phyloP scores from a whole-genome alignment of 1,140 invertebrate species.

The Apis florea region DNA sequence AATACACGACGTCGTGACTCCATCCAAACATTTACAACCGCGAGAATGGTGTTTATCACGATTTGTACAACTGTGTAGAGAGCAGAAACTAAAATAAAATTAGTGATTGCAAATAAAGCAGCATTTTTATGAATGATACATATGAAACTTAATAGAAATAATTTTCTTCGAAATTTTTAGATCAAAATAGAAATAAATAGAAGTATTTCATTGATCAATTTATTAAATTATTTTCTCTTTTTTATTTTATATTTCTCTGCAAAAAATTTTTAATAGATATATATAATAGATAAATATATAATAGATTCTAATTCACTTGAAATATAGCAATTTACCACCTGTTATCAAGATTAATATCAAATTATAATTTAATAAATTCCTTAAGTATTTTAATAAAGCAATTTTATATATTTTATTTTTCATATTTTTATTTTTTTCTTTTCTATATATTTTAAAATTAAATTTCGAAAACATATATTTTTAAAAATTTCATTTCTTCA shows the following conservation, averaged over 20 bases:
- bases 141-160: not conserved
- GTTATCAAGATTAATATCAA: not conserved
- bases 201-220: not conserved
- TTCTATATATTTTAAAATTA: not conserved
- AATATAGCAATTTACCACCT: not conserved
- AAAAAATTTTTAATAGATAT: not conserved
- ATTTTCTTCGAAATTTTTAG: not conserved
- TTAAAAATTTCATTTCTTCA: not conserved
- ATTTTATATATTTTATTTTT: not conserved
- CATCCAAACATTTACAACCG: constrained; percentile 20
- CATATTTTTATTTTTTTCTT: not conserved
- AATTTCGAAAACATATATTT: not conserved
- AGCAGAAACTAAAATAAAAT: not conserved
- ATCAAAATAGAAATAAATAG: not conserved
- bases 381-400: not conserved
- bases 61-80: not conserved
- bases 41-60: constrained; percentile 19
- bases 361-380: not conserved
- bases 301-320: not conserved
- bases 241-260: not conserved
- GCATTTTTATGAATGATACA: not conserved
- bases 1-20: not conserved
- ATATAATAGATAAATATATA: not conserved
- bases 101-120: not conserved
- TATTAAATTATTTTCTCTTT: not conserved